Evolutionary conservation across 2,797 vertebrate genomes (phyloP).

Genomic region (Hydrophis major): DNA sequence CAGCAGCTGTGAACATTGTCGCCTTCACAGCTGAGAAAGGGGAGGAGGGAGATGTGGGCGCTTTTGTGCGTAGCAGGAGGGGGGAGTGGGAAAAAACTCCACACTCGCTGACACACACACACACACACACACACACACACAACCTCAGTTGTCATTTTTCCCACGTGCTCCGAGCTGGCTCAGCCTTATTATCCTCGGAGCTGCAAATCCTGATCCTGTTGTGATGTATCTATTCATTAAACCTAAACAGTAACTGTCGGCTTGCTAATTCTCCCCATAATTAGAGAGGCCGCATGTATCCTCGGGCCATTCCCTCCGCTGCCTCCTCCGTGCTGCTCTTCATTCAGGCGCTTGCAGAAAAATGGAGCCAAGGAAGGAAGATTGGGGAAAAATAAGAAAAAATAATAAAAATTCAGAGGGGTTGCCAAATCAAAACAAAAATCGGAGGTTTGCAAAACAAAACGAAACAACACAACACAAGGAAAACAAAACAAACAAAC

Average conservation of each 20-base stretch:
- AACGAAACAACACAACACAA: too few relatives aligned
- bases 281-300: conserved; percentile 61
- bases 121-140: too few relatives aligned
- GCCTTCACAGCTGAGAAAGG: neutral
- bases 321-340: conserved; percentile 53
- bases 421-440: too few relatives aligned
- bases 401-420: too few relatives aligned
- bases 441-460: too few relatives aligned
- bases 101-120: too few relatives aligned
- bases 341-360: conserved; percentile 63
- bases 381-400: neutral
- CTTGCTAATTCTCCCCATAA: conserved; percentile 66
- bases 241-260: conserved; percentile 66
- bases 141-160: conserved; percentile 34
- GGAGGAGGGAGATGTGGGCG: neutral
- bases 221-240: conserved; percentile 68
- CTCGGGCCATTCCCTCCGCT: conserved; percentile 41
- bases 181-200: conserved; percentile 53
- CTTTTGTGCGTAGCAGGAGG: neutral
- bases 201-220: conserved; percentile 54
- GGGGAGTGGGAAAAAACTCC: neutral
- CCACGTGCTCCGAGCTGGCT: conserved; percentile 39
- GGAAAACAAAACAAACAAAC: neutral
- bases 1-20: conserved; percentile 30
- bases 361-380: conserved; percentile 38